Evolutionary conservation across 2,797 vertebrate species (phyloP).

Genomic region (Xiphophorus birchmanni): DNA sequence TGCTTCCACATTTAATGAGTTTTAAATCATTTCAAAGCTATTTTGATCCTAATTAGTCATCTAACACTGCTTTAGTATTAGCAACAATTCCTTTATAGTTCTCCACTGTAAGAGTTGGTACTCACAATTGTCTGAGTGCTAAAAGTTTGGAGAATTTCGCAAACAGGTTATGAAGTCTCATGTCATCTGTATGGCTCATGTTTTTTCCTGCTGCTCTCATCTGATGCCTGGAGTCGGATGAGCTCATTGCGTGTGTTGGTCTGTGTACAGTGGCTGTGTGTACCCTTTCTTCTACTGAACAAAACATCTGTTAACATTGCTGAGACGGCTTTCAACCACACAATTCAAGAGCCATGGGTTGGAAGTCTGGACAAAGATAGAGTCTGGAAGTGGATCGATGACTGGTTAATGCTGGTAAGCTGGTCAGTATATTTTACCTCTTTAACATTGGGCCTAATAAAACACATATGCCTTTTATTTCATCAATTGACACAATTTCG

Average conservation of each 20-base stretch:
- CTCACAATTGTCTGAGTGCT: background rate
- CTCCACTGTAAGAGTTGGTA: background rate
- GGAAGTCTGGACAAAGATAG: conserved; percentile 69
- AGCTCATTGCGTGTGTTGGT: background rate
- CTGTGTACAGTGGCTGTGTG: conserved; percentile 66
- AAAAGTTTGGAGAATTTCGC: background rate
- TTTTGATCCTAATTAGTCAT: background rate
- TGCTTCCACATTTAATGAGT: background rate
- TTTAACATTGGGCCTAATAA: background rate
- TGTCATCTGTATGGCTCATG: background rate
- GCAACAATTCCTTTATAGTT: background rate
- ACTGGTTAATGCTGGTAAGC: conserved; percentile 68
- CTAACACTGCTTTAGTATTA: background rate
- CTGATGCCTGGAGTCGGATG: background rate
- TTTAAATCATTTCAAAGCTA: background rate
- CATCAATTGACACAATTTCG: background rate
- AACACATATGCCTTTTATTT: background rate
- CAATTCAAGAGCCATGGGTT: conserved; percentile 78
- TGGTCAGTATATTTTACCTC: background rate
- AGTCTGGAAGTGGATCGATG: conserved; percentile 79
- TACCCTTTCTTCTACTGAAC: conserved; percentile 79
- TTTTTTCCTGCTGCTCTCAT: background rate
- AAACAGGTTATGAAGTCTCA: background rate
- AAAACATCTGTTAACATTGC: conserved; percentile 67
- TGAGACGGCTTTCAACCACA: conserved; percentile 72